Evolutionary conservation across 2,888 invertebrate species (phyloP).

Genomic region (Neoaliturus tenellus): DNA sequence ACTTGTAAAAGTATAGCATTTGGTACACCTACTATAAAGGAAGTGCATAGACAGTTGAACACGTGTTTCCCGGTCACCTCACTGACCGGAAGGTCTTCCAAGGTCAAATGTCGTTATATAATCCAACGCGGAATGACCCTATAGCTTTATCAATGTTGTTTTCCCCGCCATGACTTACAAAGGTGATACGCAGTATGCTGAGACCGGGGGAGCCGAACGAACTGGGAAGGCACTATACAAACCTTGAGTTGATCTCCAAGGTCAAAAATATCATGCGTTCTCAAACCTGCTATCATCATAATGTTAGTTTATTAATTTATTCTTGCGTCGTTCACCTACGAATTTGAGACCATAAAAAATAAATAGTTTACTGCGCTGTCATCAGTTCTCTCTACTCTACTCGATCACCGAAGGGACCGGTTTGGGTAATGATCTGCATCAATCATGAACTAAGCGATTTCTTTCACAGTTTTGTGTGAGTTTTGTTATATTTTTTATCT

Average conservation of each 20-base stretch:
- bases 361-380: not conserved
- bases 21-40: too few relatives aligned
- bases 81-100: not conserved
- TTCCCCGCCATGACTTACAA: not conserved
- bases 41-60: not conserved
- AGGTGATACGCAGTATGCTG: not conserved
- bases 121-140: not conserved
- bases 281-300: not conserved
- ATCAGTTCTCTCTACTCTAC: too few relatives aligned
- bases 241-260: not conserved
- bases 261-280: not conserved
- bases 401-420: too few relatives aligned
- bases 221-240: not conserved
- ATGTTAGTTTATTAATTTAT: not conserved
- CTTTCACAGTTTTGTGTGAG: too few relatives aligned
- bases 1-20: too few relatives aligned
- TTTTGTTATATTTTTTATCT: too few relatives aligned
- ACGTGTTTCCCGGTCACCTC: not conserved
- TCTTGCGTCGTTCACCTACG: not conserved
- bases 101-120: constrained; percentile 2
- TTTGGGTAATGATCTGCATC: too few relatives aligned
- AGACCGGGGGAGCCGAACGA: not conserved
- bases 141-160: not conserved
- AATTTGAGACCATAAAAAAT: not conserved
- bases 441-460: too few relatives aligned